Base-by-base conservation (phyloP, 2,113 vertebrate genomes). In the Podarcis cretensis region DNA sequence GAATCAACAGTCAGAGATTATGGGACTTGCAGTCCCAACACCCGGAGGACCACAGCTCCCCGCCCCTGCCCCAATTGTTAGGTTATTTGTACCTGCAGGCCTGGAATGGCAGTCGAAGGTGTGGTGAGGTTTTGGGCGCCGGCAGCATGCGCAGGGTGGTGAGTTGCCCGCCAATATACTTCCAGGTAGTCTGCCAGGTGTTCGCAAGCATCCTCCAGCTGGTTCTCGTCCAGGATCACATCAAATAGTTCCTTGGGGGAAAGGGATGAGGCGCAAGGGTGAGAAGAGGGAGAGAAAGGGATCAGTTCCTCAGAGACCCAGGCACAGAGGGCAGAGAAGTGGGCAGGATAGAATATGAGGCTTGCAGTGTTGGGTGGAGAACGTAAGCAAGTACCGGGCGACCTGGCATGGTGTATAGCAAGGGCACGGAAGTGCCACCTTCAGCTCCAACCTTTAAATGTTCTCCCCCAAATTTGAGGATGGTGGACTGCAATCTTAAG, bases 151-250 rank as follows among this genome's bases (percentile, higher is more conserved):
- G 97, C 95, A 0, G 98, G 98, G 85, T 98, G 97, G 94, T 99
- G 98, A 0, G 98, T 99, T 91, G 98, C 98, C 0, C 98, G 96
- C 98, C 98, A 99, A 95, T 99, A 99, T 48, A 99, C 98, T 93
- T 99, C 98, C 91, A 99, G 96, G 95, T 99, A 99, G 91, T 99
- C 99, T 0, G 98, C 97, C 95, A 99, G 94, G 94, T 99, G 98
- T 90, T 99, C 98, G 3, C 98, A 99, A 54, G 98, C 98, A 0
- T 99, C 98, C 81, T 99, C 98, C 87, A 99, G 95, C 94, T 99
- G 98, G 97, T 99, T 99, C 94, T 99, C 98, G 40, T 99, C 98
- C 96, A 99, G 95, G 96, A 99, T 99, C 91, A 99, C 98, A 76
- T 99, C 98, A 84, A 99, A 99, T 92, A 98, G 98, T 92, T 99